Evolutionary conservation across 1,140 invertebrate species (phyloP).

Genomic region (Pissodes strobi): DNA sequence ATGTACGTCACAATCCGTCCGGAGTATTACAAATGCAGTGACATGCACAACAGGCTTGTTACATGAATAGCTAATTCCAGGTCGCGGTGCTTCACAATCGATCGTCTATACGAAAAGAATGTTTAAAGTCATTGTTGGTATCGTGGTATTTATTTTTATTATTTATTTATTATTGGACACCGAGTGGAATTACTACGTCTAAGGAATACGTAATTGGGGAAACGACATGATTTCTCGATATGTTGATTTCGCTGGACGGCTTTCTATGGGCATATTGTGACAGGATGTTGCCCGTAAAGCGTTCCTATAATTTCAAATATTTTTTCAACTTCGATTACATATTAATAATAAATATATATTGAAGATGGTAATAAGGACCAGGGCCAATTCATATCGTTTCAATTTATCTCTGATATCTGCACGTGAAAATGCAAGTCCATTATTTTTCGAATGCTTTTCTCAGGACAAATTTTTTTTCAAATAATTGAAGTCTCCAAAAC

Average conservation of each 20-base stretch:
- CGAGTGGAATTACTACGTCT: constrained; percentile 12
- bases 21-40: constrained; percentile 28
- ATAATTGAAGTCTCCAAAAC: too few species aligned
- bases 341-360: too few species aligned
- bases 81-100: constrained; percentile 22
- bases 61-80: constrained; percentile 30
- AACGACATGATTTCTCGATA: constrained; percentile 15
- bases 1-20: constrained; percentile 24
- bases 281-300: too few species aligned
- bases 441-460: too few species aligned
- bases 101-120: constrained; percentile 27
- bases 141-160: constrained; percentile 20
- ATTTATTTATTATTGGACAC: constrained; percentile 20
- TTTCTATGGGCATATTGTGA: too few species aligned
- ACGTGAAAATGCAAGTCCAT: too few species aligned
- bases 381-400: too few species aligned
- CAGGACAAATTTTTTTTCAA: too few species aligned
- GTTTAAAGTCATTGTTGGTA: constrained; percentile 27
- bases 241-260: not conserved
- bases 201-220: constrained; percentile 21
- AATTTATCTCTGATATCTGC: too few species aligned
- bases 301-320: too few species aligned
- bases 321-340: too few species aligned
- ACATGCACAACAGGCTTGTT: constrained; percentile 30
- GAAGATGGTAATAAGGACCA: too few species aligned